Evolutionary conservation across 1,140 invertebrate species (phyloP), one percentile per base, ranked within the genome.

Genomic region (Caenorhabditis inopinata): DNA sequence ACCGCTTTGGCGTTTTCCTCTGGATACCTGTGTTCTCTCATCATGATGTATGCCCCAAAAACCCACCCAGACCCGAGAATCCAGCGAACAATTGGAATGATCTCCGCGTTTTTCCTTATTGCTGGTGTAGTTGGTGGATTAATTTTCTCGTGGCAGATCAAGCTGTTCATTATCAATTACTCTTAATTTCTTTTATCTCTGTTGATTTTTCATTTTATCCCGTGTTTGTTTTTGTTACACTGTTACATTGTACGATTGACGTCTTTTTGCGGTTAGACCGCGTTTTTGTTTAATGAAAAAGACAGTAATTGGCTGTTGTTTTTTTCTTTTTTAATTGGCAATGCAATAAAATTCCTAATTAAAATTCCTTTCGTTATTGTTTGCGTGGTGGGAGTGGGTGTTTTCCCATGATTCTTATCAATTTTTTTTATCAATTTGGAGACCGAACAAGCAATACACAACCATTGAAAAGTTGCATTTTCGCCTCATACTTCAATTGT

Each of bases 1-100:
- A 90, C 93, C 1, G 83, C 93, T 0, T 91, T 97, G 90, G 94
- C 94, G 25, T 90, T 96, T 81, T 93, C 92, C 29, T 94, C 93
- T 78, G 96, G 96, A 0, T 97, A 98, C 88, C 93, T 93, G 83
- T 95, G 94, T 85, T 96, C 95, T 6, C 89, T 98, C 21, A 93
- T 92, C 49, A 98, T 99, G 96, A 97, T 98, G 95, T 98, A 97
- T 90, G 93, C 95, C 79, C 93, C 95, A 58, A 92, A 92, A 32
- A 95, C 96, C n/a, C 51, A 58, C 27, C 27, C 29, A 9, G 51
- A 58, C 27, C 51, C 51, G 27, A 29, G 51, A 29, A 58, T 58
- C 18, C 51, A 58, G n/a, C 90, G 93, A 0, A 93, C 92, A 9
- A 96, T 96, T 2, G 96, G 95, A 35, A 98, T 97, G 96, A 94